Base-by-base conservation (phyloP, 2,797 vertebrate species). In the Rhynchonycteris naso region DNA sequence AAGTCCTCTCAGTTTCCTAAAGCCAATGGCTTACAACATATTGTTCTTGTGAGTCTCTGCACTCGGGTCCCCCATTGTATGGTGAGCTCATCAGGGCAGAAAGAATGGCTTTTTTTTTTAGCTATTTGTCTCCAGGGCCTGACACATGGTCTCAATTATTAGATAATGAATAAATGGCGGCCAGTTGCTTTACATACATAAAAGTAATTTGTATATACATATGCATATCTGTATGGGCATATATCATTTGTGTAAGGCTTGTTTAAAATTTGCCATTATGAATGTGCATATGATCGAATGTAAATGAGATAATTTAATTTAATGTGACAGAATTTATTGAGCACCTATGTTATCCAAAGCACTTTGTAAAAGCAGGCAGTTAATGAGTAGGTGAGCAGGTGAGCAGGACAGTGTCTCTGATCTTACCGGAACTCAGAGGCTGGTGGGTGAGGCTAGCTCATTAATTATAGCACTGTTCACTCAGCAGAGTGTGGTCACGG, bases 231-330 rank as follows among this genome's bases (percentile, higher is more conserved):
- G 61, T 15, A 10, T 30, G 38, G 43, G 16, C 22, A 38, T 13
- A 24, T 65, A 38, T 90, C 88, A 75, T 82, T 94, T 86, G 54
- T 38, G 21, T 38, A 76, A 11, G 72, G 33, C 30, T 71, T 79
- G 71, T 38, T 61, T 72, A 74, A 61, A 63, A 85, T 56, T 3
- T 52, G 33, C 61, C 33, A 66, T 56, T 83, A 92, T 69, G 71
- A 92, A 56, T 63, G 50, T 28, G 76, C 72, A 75, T 74, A 69
- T 24, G 69, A 93, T 79, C 82, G 75, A 94, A 90, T 93, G 87
- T 91, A 90, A 94, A 92, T 90, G 81, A 95, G 78, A 59, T 83
- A 38, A 81, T 81, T 87, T 94, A 66, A 90, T 78, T 95, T 88
- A 90, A 94, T 82, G 65, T 2, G 21, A 71, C 56, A 76, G 88